Conservation (phyloP, 2,888 invertebrate species). For the Cataglyphis altisquamis region DNA sequence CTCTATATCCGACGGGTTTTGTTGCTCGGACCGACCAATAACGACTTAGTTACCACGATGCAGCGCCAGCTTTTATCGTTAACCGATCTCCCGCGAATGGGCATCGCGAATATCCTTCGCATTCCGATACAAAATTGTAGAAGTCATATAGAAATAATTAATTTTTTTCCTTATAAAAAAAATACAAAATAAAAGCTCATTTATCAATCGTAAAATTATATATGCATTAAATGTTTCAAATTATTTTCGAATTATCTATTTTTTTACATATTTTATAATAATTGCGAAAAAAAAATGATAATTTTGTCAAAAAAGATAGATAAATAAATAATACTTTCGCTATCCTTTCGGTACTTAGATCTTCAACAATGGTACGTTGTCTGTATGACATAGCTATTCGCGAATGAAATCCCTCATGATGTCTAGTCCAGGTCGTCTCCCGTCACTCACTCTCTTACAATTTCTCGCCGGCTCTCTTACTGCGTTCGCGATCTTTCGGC, state of each 20-base stretch:
- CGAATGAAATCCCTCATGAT: slow-evolving; percentile 13
- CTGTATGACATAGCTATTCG: slow-evolving; percentile 29
- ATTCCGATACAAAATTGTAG: background rate
- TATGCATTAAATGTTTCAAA: background rate
- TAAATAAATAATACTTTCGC: slow-evolving; percentile 3
- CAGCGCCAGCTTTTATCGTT: slow-evolving; percentile 44
- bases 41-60: slow-evolving; percentile 52
- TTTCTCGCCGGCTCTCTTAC: slow-evolving; percentile 38
- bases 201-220: background rate
- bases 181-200: background rate
- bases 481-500: slow-evolving; percentile 61
- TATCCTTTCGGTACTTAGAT: slow-evolving; percentile 1
- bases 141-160: background rate
- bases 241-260: no score
- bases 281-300: slow-evolving; percentile 14
- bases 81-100: slow-evolving; percentile 1
- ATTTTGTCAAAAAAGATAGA: background rate
- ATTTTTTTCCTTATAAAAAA: background rate
- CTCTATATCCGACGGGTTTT: slow-evolving; percentile 72
- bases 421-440: slow-evolving; percentile 49
- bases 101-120: background rate
- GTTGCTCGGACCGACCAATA: slow-evolving; percentile 62
- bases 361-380: slow-evolving; percentile 25
- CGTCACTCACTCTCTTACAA: slow-evolving; percentile 42
- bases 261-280: background rate